Percentiles rank a stretch among this genome's conserved stretches.
phyloP scores from a whole-genome alignment of 2,113 vertebrate species.

The Erythrocercus mccallii region DNA sequence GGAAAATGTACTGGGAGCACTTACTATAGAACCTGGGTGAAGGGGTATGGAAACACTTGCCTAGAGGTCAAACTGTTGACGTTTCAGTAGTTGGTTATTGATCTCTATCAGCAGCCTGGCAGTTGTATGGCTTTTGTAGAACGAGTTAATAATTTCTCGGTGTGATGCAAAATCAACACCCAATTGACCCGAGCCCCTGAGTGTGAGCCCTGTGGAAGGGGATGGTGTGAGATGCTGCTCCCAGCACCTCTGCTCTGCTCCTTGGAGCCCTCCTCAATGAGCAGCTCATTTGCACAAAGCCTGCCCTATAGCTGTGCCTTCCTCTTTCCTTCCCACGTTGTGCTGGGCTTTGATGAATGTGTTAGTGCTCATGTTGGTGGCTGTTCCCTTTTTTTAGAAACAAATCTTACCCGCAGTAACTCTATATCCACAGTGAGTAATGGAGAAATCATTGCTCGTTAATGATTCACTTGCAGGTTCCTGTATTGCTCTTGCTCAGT shows the following conservation, averaged over 20 bases:
- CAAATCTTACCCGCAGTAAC: background rate
- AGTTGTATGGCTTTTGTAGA: background rate
- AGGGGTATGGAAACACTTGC: background rate
- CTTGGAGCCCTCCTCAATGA: background rate
- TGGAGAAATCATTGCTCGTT: constrained; percentile 41
- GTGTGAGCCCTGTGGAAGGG: background rate
- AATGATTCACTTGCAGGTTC: constrained; percentile 56
- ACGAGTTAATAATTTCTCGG: constrained; percentile 40
- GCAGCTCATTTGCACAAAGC: background rate
- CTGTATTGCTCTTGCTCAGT: constrained; percentile 1
- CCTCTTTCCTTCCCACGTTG: background rate
- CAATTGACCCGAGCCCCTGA: background rate
- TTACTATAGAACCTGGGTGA: background rate
- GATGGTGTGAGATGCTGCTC: background rate
- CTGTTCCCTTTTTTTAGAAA: constrained; percentile 43
- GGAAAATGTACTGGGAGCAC: background rate
- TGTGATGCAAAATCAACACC: background rate
- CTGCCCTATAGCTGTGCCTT: background rate
- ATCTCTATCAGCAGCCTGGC: background rate
- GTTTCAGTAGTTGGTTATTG: background rate
- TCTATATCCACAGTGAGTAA: constrained; percentile 27
- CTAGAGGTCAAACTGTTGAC: background rate
- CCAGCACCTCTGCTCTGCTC: background rate
- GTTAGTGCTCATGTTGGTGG: background rate
- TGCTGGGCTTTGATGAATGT: background rate